Evolutionary conservation across 2,113 vertebrate species (phyloP), one percentile per base, ranked within the genome.

Genomic region (Rynchops niger): DNA sequence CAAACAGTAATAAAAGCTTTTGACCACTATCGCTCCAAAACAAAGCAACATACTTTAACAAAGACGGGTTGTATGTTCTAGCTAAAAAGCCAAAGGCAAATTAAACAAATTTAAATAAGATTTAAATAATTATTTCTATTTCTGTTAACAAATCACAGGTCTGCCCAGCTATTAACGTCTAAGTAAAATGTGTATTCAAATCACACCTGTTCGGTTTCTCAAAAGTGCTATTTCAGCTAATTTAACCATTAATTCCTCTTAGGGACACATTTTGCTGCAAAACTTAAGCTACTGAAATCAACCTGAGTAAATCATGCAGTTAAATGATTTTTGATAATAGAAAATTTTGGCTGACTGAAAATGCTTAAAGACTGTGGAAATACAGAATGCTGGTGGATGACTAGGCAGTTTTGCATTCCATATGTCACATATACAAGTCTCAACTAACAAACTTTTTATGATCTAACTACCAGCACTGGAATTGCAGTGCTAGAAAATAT

Each of bases 311-410:
- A 98, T 98, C 97, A 98, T 97, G 97, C 97, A 97, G 97, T 97
- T 98, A 98, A 98, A 91, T 98, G 97, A 97, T 97, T 98, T 98
- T 97, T 98, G 96, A 98, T 98, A 98, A 98, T 97, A 98, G 98
- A 98, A 98, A 98, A 98, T 86, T 97, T 96, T 97, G 97, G 97
- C 96, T 98, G 97, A 97, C 95, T 98, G 97, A 94, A 98, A 98
- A 97, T 91, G 93, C 86, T 98, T 95, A 95, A 96, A 97, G 93
- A 93, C 89, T 97, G 76, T 97, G 90, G 80, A 96, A 96, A 49
- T 73, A 53, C 10, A 43, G 69, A 95, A 95, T 55, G 73, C 45
- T 23, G 59, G 84, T 65, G 82, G 95, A 93, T 97, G 97, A 97
- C 94, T 94, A 95, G 94, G 92, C 96, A 96, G 84, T 90, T 97